Evolutionary conservation across 1,140 invertebrate genomes (phyloP), one percentile per base, ranked within the genome.

Genomic region (Mycetomoellerius zeteki): DNA sequence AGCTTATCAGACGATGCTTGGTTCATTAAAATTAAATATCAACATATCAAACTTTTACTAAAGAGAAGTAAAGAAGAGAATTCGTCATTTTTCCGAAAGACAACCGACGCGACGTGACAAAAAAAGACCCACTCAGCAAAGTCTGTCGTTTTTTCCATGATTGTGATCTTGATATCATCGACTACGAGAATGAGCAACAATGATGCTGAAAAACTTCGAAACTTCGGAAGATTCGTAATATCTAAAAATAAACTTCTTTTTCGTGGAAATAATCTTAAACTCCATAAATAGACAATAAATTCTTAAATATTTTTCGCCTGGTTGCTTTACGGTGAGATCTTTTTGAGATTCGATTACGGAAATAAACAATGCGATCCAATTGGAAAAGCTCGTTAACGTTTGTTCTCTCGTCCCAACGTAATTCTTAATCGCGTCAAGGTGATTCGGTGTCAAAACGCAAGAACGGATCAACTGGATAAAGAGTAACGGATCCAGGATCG

Each of bases 191-290:
- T 10, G 58, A 37, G n/a, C 10, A 50, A 67, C 16, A 37, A 80
- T 67, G n/a, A 64, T n/a, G 12, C 7, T 21, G n/a, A 72, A 47
- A 72, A 81, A 80, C 14, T 54, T 24, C 52, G 58, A 56, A n/a
- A 33, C 16, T 30, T 27, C 43, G 60, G 47, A 27, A 86, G 12
- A 37, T 5, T 47, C 50, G 12, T 27, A 16, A 72, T 62, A n/a
- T 47, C 19, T 21, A 43, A 33, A 64, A 33, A 33, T 14, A 21
- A 75, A 6, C 0, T 21, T 1, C 2, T 4, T 24, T 19, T 27
- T 4, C 4, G 8, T 12, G 33, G 27, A 77, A 77, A 47, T 27
- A 62, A 27, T 60, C 33, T 2, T 8, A 7, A 37, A 33, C 14
- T 58, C 12, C 7, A n/a, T 3, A 33, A 64, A 64, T 33, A 2